Base-by-base conservation (phyloP, 1,140 invertebrate species). In the Helicoverpa armigera region DNA sequence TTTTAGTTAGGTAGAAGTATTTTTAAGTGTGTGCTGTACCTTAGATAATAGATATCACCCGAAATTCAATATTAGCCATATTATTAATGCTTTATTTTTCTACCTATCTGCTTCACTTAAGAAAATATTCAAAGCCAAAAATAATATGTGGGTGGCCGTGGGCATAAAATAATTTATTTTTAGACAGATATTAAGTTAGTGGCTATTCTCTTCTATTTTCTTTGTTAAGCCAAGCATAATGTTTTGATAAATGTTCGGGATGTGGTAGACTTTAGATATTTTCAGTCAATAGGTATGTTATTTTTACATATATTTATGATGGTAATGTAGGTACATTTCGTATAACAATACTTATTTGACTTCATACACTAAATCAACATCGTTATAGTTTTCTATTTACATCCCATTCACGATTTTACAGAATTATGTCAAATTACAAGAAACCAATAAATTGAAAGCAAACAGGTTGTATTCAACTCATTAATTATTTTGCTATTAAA, bases 141-240 rank as follows among this genome's bases (percentile, higher is more conserved):
- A 43, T 43, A 43, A 43, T 43, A 43, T 43, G 35, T 43, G 35
- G n/a, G n/a, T n/a, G n/a, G n/a, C n/a, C 18, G 2, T 60, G 18
- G 10, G 2, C 56, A 60, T 12, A 60, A 18, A 23, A 23, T 23
- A 58, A 11, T 58, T 58, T 11, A 58, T 23, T 18, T 60, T 5
- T 23, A 2, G 18, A 58, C 7, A 58, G 18, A 48, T 16, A 65
- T 10, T 48, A 18, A 48, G 4, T 48, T 12, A n/a, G 31, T 7
- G n/a, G 31, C 12, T 5, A 58, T 11, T 16, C 23, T 23, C 23
- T 23, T 23, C 2, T 18, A 50, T 67, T 67, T 11, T 67, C 63
- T 67, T 67, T 67, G 63, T 18, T 67, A 16, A 67, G 10, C 35
- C 9, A 67, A 67, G 63, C n/a, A 67, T 48, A 43, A 67, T 35